Evolutionary conservation across 2,113 vertebrate genomes (phyloP).

Genomic region (Antechinus stuartii): DNA sequence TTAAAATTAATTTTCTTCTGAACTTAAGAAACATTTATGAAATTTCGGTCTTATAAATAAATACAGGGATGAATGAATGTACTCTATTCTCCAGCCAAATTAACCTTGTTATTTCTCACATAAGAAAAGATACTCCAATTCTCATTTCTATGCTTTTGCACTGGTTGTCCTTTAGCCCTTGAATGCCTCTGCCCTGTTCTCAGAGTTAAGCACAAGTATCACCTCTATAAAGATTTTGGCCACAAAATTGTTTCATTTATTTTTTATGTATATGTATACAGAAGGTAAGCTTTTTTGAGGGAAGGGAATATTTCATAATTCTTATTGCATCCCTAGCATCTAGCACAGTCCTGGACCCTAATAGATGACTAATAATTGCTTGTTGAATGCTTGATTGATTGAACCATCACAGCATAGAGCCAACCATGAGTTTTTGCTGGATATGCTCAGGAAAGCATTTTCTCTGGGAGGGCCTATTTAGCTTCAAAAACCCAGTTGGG

Average conservation of each 20-base stretch:
- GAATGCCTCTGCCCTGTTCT: background rate
- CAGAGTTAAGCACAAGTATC: background rate
- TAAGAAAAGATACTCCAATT: background rate
- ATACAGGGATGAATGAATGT: background rate
- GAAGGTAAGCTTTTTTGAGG: background rate
- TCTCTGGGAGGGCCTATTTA: background rate
- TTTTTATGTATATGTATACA: background rate
- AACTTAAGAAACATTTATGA: background rate
- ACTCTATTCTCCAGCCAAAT: background rate
- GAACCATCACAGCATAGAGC: too few species aligned
- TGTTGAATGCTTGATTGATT: background rate
- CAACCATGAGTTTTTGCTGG: background rate
- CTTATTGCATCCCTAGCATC: background rate
- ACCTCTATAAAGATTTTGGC: background rate
- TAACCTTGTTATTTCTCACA: background rate
- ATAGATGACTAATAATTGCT: background rate
- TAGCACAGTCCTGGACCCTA: background rate
- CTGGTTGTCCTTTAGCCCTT: background rate
- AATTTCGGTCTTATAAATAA: background rate
- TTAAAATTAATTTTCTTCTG: background rate
- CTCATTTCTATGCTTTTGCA: background rate
- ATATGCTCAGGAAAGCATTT: background rate
- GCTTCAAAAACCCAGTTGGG: background rate
- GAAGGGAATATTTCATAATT: background rate
- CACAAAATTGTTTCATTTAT: background rate